phyloP scores from a whole-genome alignment of 2,797 vertebrate genomes.

The Sebastes trivittatus region DNA sequence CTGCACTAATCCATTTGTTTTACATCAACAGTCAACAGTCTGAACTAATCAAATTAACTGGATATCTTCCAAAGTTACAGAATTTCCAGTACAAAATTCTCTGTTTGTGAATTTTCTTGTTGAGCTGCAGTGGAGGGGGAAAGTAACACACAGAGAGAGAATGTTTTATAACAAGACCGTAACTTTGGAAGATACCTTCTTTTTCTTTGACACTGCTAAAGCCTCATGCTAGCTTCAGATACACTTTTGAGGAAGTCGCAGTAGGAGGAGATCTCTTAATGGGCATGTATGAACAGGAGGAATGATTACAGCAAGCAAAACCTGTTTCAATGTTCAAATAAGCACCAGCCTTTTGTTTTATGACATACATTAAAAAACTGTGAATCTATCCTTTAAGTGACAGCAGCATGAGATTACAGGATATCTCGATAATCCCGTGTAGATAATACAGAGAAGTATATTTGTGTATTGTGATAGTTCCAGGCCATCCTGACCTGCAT shows the following conservation, averaged over 20 bases:
- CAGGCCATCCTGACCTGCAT: background rate
- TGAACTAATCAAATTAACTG: no score
- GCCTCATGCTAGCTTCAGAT: no score
- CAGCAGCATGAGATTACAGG: background rate
- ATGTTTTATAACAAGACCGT: background rate
- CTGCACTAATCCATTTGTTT: background rate
- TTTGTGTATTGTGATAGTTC: background rate
- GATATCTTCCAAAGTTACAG: no score
- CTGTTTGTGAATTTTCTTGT: no score
- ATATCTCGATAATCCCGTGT: background rate
- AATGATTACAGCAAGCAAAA: background rate
- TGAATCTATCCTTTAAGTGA: background rate
- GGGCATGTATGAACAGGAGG: background rate
- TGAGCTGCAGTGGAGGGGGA: no score
- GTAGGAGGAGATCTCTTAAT: background rate
- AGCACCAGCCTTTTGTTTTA: background rate
- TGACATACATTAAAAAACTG: no score
- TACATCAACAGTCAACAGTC: no score
- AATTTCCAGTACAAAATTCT: background rate
- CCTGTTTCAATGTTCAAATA: background rate
- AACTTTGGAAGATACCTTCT: background rate
- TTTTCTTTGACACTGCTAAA: background rate
- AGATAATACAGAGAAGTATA: background rate
- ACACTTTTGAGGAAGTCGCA: no score
- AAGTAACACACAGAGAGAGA: background rate